A percentile compares a stretch with the other conserved stretches of the same genome.
Evolutionary conservation across 2,888 invertebrate species (phyloP).

Genomic region (Xestia ashworthii): DNA sequence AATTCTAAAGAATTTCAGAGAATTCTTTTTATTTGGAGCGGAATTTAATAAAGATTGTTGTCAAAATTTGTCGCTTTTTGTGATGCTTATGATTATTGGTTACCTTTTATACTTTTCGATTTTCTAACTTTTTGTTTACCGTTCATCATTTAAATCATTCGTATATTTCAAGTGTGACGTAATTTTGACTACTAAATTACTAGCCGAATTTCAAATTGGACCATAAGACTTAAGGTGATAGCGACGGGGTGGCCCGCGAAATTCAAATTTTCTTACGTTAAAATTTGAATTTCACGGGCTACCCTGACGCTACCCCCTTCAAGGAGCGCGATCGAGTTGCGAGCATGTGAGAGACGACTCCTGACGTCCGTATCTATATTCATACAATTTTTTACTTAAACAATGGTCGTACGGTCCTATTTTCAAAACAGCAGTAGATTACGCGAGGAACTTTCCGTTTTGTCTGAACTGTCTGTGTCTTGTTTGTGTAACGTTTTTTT

Average conservation of each 20-base stretch:
- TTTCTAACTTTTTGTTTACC: not conserved
- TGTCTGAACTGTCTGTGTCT: not conserved
- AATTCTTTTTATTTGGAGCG: not conserved
- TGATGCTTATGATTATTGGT: not conserved
- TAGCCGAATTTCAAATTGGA: too few species aligned
- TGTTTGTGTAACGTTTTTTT: not conserved
- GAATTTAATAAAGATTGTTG: not conserved
- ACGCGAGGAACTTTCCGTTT: not conserved
- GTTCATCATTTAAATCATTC: not conserved
- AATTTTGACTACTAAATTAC: too few species aligned
- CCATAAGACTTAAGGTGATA: too few species aligned
- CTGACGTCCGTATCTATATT: not conserved
- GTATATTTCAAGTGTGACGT: not conserved
- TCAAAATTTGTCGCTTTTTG: not conserved
- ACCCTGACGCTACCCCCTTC: too few species aligned
- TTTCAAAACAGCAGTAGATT: not conserved
- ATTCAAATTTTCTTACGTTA: too few species aligned
- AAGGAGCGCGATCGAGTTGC: not conserved
- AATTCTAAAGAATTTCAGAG: not conserved
- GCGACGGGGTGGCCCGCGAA: too few species aligned
- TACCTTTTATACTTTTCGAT: not conserved
- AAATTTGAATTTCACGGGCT: too few species aligned
- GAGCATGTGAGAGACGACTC: not conserved
- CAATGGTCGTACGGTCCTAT: not conserved
- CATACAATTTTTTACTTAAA: not conserved